phyloP scores from a whole-genome alignment of 2,113 vertebrate genomes.

The Limnothrissa miodon region DNA sequence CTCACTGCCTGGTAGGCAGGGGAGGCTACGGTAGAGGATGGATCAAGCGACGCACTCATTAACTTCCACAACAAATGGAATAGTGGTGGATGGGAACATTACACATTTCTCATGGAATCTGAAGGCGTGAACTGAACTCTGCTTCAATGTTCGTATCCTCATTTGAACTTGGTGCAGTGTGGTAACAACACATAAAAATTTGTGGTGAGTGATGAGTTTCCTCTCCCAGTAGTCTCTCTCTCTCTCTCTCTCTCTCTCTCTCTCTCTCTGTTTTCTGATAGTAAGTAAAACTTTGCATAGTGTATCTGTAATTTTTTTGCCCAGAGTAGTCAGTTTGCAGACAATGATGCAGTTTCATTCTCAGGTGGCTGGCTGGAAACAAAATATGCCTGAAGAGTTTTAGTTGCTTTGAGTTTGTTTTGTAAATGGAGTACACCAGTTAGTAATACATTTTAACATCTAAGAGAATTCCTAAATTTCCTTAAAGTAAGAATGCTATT shows the following conservation, averaged over 20 bases:
- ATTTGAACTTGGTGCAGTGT: conserved; percentile 55
- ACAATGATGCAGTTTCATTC: neutral
- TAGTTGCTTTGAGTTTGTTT: neutral
- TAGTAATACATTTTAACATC: too few species aligned
- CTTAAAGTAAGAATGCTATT: too few species aligned
- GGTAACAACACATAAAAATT: conserved; percentile 34
- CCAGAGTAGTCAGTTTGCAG: neutral
- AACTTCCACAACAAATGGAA: neutral
- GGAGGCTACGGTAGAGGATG: neutral
- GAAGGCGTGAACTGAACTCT: conserved; percentile 20
- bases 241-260: neutral
- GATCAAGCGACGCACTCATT: neutral
- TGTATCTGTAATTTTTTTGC: neutral
- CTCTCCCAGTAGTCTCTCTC: conserved; percentile 4
- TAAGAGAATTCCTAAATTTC: too few species aligned
- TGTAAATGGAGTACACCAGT: neutral
- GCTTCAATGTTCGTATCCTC: conserved; percentile 47
- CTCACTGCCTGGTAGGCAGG: neutral
- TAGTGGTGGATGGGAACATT: conserved; percentile 16
- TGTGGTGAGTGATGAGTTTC: conserved; percentile 12
- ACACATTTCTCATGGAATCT: conserved; percentile 19
- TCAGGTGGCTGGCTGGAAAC: neutral
- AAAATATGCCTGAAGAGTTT: neutral
- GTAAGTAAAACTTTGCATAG: neutral
- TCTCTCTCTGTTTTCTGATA: conserved; percentile 18